A percentile compares a stretch with the other conserved stretches of the same genome.
These are phyloP conservation scores for Eupleurogrammus muticus DNA, from an alignment of 2,797 vertebrate genomes.

Conservation along the genomic window DNA sequence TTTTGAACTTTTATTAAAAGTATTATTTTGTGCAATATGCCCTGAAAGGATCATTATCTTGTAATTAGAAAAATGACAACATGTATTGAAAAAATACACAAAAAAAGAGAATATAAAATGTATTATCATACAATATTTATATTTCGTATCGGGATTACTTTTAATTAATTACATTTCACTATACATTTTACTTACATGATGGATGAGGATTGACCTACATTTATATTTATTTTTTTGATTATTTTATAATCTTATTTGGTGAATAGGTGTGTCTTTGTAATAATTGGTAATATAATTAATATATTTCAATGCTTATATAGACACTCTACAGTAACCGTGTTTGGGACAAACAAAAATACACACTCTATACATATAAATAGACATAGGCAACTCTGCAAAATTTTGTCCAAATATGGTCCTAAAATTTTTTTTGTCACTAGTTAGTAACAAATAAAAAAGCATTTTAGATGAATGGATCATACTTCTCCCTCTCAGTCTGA, in stretches of 20 bases:
- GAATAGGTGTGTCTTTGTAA: background rate
- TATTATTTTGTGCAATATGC: too few relatives aligned
- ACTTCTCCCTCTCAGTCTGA: constrained; percentile 16
- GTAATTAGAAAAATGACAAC: too few relatives aligned
- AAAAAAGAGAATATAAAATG: too few relatives aligned
- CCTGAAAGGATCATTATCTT: too few relatives aligned
- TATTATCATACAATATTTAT: too few relatives aligned
- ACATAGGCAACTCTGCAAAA: background rate
- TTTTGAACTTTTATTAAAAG: background rate
- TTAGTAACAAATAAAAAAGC: constrained; percentile 36
- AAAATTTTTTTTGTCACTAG: constrained; percentile 10
- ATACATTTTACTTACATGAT: background rate
- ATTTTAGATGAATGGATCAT: constrained; percentile 49
- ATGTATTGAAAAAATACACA: too few relatives aligned
- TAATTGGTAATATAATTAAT: background rate
- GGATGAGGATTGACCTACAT: background rate
- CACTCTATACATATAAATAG: background rate
- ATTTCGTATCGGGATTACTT: too few relatives aligned
- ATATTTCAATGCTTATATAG: background rate
- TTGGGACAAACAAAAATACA: background rate
- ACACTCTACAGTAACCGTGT: background rate
- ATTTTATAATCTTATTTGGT: background rate
- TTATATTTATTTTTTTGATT: background rate
- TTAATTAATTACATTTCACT: background rate
- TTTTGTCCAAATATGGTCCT: constrained; percentile 10